phyloP scores from a whole-genome alignment of 2,888 invertebrate genomes.

The Dysmachus trigonus region DNA sequence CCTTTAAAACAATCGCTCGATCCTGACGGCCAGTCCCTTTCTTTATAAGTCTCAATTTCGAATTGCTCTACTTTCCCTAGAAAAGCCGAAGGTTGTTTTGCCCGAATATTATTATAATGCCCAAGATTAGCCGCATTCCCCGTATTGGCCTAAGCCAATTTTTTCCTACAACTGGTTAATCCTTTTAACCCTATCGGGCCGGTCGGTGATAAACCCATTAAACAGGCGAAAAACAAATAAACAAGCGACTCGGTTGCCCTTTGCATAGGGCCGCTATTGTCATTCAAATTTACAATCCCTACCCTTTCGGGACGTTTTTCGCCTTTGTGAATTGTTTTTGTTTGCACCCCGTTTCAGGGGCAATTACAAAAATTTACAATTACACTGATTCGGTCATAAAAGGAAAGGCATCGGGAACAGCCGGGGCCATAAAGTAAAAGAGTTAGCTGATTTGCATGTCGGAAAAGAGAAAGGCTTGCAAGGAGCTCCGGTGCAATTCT shows the following conservation, averaged over 20 bases:
- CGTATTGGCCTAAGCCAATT: slow-evolving; percentile 34
- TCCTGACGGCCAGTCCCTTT: not conserved
- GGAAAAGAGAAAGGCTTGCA: not conserved
- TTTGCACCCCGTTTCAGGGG: slow-evolving; percentile 23
- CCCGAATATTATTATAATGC: slow-evolving; percentile 41
- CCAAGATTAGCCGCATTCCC: slow-evolving; percentile 20
- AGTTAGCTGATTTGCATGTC: slow-evolving; percentile 30
- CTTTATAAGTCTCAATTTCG: not conserved
- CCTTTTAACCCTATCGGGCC: slow-evolving; percentile 36
- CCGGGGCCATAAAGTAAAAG: slow-evolving; percentile 24
- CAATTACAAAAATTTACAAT: slow-evolving; percentile 38
- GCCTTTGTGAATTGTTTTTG: not conserved
- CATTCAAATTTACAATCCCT: slow-evolving; percentile 27
- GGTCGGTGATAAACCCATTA: slow-evolving; percentile 39
- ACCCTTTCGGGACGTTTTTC: slow-evolving; percentile 27
- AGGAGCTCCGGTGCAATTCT: not conserved
- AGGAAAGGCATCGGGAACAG: not conserved
- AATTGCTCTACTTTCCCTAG: slow-evolving; percentile 27
- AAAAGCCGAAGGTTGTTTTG: slow-evolving; percentile 26
- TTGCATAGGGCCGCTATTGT: slow-evolving; percentile 4
- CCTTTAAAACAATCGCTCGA: not conserved
- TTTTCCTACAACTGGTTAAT: slow-evolving; percentile 27
- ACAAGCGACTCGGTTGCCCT: not conserved
- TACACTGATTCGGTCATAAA: slow-evolving; percentile 19
- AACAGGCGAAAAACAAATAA: slow-evolving; percentile 33